A percentile compares a stretch with the other conserved stretches of the same genome.
These are phyloP conservation scores for Lophochroa leadbeateri DNA, from an alignment of 2,113 vertebrate species.

Conservation along the genomic window DNA sequence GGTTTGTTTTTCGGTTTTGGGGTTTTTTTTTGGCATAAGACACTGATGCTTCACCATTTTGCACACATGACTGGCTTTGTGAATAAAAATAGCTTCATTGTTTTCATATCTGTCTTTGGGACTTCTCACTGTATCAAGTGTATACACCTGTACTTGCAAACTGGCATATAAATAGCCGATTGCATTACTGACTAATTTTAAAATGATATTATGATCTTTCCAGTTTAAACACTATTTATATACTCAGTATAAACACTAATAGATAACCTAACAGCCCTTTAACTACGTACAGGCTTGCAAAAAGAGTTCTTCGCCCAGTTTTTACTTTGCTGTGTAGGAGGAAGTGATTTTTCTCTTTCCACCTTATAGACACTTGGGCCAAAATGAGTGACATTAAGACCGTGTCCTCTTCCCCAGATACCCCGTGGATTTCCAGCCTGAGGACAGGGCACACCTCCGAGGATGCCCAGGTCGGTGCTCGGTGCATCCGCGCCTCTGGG, in stretches of 20 bases:
- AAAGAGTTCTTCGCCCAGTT: neutral
- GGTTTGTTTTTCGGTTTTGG: too few species aligned
- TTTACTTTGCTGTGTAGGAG: neutral
- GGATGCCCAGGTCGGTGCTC: neutral
- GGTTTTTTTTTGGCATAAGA: neutral
- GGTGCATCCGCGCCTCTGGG: neutral
- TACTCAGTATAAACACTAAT: neutral
- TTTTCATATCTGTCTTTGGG: neutral
- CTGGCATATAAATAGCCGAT: neutral
- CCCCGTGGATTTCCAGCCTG: neutral
- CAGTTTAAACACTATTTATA: neutral
- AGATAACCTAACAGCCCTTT: neutral
- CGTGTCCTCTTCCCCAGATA: neutral
- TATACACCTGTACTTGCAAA: neutral
- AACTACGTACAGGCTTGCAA: neutral
- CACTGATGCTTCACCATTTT: neutral
- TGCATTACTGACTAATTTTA: neutral
- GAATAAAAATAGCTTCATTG: neutral
- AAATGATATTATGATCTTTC: neutral
- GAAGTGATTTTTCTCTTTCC: neutral
- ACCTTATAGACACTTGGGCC: too few species aligned
- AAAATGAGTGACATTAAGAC: neutral
- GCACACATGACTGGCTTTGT: neutral
- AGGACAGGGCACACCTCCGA: fast-evolving
- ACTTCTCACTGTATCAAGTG: neutral